Evolutionary conservation across 2,797 vertebrate species (phyloP).

Genomic region (Micropoecilia bifurca): DNA sequence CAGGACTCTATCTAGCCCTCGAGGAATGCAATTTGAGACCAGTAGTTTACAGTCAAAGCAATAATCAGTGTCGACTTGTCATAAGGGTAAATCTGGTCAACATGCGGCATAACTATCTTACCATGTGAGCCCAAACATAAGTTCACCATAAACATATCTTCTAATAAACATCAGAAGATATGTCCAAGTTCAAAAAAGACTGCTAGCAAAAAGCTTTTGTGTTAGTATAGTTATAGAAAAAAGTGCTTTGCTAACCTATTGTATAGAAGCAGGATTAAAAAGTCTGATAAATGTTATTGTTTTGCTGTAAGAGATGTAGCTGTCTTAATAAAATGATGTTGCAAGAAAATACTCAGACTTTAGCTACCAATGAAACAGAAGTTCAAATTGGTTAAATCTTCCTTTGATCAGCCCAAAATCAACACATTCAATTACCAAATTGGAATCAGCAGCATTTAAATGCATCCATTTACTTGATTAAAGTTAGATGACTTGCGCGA

Average conservation of each 20-base stretch:
- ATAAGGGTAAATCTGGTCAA: too few relatives aligned
- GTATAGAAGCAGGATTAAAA: conserved; percentile 62
- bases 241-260: neutral
- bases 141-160: neutral
- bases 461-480: conserved; percentile 86
- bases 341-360: neutral
- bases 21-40: too few relatives aligned
- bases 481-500: conserved; percentile 83
- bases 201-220: neutral
- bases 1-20: too few relatives aligned
- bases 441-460: conserved; percentile 86
- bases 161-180: neutral
- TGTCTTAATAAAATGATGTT: neutral
- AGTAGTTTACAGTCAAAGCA: too few relatives aligned
- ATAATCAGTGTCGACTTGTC: too few relatives aligned
- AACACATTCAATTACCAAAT: conserved; percentile 82
- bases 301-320: neutral
- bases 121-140: neutral
- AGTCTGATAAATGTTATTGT: conserved; percentile 49
- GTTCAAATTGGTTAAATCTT: conserved; percentile 59
- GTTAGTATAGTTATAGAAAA: neutral
- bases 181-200: neutral
- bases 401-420: conserved; percentile 83
- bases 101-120: too few relatives aligned
- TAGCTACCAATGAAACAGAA: neutral